phyloP scores from a whole-genome alignment of 2,113 vertebrate species.

The Engystomops pustulosus region DNA sequence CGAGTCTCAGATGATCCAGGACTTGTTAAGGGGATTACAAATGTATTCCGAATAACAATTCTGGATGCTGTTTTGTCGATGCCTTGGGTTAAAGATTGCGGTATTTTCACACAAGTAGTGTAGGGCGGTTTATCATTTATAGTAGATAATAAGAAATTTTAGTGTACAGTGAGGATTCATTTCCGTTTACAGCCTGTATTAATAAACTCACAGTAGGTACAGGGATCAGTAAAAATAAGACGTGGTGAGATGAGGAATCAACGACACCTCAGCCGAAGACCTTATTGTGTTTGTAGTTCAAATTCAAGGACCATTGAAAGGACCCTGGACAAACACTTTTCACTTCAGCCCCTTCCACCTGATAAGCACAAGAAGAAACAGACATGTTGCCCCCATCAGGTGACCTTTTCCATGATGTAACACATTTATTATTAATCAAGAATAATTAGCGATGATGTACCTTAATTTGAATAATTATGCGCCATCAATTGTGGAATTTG shows the following conservation, averaged over 20 bases:
- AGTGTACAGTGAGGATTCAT: neutral
- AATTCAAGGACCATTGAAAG: slow-evolving; percentile 28
- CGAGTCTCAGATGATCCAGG: neutral
- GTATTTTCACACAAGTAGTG: neutral
- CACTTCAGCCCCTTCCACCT: neutral
- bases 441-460: slow-evolving; percentile 42
- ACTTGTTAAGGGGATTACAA: neutral
- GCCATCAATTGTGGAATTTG: slow-evolving; percentile 10
- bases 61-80: too few species aligned
- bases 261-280: neutral
- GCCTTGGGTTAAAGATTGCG: neutral
- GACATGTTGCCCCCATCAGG: slow-evolving; percentile 1
- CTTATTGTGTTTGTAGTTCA: slow-evolving; percentile 12
- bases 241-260: neutral
- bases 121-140: neutral
- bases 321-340: neutral
- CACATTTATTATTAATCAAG: slow-evolving; percentile 51
- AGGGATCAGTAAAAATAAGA: neutral
- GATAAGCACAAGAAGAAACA: slow-evolving; percentile 43
- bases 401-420: slow-evolving; percentile 34
- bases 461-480: slow-evolving; percentile 46
- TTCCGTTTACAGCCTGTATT: neutral
- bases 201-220: neutral
- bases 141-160: neutral
- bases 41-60: neutral